phyloP scores from a whole-genome alignment of 2,113 vertebrate genomes.

The Psophia crepitans region DNA sequence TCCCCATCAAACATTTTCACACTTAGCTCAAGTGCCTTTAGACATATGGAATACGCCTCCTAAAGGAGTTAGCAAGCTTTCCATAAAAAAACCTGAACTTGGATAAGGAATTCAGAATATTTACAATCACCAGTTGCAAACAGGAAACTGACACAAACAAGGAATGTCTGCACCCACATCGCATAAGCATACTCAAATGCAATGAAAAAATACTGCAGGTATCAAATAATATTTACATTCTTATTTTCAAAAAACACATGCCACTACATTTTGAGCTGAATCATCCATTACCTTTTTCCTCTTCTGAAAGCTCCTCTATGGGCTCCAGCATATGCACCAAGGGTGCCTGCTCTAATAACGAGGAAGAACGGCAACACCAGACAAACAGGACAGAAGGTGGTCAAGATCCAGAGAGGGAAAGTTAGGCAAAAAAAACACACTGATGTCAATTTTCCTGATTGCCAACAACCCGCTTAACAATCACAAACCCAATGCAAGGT shows the following conservation, averaged over 20 bases:
- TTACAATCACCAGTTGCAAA: background rate
- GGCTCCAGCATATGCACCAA: slow-evolving; percentile 87
- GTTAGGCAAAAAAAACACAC: background rate
- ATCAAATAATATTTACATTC: background rate
- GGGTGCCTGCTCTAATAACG: slow-evolving; percentile 82
- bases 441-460: background rate
- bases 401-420: slow-evolving; percentile 52
- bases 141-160: background rate
- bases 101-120: background rate
- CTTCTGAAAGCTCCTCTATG: slow-evolving; percentile 94
- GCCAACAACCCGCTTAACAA: background rate
- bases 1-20: background rate
- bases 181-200: background rate
- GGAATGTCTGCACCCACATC: background rate
- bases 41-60: background rate
- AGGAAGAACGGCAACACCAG: slow-evolving; percentile 71
- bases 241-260: background rate
- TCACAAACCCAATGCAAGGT: background rate
- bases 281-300: slow-evolving; percentile 89
- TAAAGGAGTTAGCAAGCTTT: background rate
- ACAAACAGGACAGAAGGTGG: slow-evolving; percentile 66
- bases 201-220: background rate
- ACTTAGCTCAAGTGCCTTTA: background rate
- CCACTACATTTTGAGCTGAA: background rate
- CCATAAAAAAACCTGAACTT: background rate